Base-by-base conservation (phyloP, 1,140 invertebrate species). In the Brevipalpus yothersi region DNA sequence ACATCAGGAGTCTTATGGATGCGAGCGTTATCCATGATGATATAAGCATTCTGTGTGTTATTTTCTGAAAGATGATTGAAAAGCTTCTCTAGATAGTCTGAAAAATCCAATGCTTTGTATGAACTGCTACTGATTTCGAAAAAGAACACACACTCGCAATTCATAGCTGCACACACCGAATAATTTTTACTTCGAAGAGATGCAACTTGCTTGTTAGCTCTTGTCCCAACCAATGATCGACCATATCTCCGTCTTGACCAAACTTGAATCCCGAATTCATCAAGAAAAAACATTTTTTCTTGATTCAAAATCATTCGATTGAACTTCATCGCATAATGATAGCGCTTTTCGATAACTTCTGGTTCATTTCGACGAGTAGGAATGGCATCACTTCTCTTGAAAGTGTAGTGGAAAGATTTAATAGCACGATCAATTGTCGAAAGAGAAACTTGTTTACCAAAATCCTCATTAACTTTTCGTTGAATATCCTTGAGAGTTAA, bases 1-100 rank as follows among this genome's bases (percentile, higher is more conserved):
- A 67, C 62, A 65, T 65, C 42, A 62, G 68, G 41, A 43, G 42
- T 43, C 15, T 43, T 43, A 15, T 43, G 42, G 15, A 43, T 11
- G 9, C 10, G 42, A 43, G 15, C 42, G 42, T 43, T 43, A 15
- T 43, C 42, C 42, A 43, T 43, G 42, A 43, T 43, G 42, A 43
- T 15, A 43, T 43, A 43, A 43, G 42, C 42, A 43, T 43, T 43
- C 9, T 9, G 15, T 11, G 15, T 43, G 15, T 43, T 43, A 15
- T 9, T 15, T 9, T 11, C 10, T 11, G 10, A 11, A 15, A 43
- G 15, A 43, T 43, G 42, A 11, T 43, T 15, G 15, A 43, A 43
- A 9, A 43, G 15, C 42, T 43, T 43, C 15, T 43, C 42, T 43
- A 43, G 42, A 15, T 11, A 43, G 9, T 11, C 9, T 11, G 9